Evolutionary conservation across 1,140 invertebrate species (phyloP).

Genomic region (Tetragnatha versicolor): DNA sequence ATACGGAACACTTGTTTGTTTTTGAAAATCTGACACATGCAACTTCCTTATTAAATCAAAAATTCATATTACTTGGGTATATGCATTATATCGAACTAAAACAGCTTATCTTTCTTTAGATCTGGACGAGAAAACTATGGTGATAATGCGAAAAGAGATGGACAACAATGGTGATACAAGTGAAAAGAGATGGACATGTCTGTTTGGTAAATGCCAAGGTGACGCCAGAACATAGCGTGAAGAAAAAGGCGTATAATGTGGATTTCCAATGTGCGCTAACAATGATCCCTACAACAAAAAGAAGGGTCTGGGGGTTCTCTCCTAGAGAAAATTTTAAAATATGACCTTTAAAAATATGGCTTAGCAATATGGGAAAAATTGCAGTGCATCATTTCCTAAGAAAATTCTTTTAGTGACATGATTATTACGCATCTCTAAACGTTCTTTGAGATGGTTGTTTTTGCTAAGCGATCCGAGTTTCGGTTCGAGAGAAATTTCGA

Average conservation of each 20-base stretch:
- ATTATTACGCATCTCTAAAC: neutral
- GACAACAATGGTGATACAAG: too few species aligned
- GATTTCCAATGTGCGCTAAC: neutral
- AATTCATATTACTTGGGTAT: too few species aligned
- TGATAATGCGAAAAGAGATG: neutral
- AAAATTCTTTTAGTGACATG: too few species aligned
- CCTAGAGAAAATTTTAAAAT: neutral
- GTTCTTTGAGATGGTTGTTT: neutral
- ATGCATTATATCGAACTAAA: neutral
- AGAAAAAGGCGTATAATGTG: neutral
- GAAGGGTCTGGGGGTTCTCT: neutral
- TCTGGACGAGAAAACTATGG: slow-evolving; percentile 18
- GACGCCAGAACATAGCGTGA: slow-evolving; percentile 1
- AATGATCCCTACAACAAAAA: too few species aligned
- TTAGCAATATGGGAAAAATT: neutral
- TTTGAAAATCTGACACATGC: too few species aligned
- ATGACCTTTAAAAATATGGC: neutral
- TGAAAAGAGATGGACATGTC: neutral
- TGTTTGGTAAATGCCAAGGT: neutral
- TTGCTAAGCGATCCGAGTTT: too few species aligned
- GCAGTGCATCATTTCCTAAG: slow-evolving; percentile 3
- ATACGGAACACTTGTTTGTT: too few species aligned
- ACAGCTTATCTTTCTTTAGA: slow-evolving; percentile 1
- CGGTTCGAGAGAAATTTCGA: too few species aligned
- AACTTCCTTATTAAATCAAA: too few species aligned